These are phyloP conservation scores for Atta colombica DNA, from an alignment of 1,140 invertebrate species.

Conservation along the genomic window DNA sequence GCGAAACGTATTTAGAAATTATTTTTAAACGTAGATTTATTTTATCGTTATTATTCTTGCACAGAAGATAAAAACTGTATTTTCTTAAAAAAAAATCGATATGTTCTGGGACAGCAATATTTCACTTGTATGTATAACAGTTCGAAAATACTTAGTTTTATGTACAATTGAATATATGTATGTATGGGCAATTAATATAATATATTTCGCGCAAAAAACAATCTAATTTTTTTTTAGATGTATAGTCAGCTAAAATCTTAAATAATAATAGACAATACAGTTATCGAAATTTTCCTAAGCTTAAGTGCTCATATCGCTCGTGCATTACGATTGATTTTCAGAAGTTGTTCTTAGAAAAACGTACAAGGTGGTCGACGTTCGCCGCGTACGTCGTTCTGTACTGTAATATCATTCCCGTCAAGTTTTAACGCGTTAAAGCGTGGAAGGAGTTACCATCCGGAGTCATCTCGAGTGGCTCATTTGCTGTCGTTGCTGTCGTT, in stretches of 20 bases:
- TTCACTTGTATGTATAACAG: background rate
- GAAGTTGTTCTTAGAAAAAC: slow-evolving; percentile 20
- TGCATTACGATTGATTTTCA: slow-evolving; percentile 24
- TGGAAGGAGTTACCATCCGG: slow-evolving; percentile 71
- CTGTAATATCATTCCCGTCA: slow-evolving; percentile 75
- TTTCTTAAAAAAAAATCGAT: background rate
- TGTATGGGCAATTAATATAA: background rate
- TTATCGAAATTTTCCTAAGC: background rate
- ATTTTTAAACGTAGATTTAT: slow-evolving; percentile 8
- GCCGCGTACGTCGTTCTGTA: slow-evolving; percentile 48
- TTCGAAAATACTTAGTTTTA: background rate
- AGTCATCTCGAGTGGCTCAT: slow-evolving; percentile 72
- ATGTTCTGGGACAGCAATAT: background rate
- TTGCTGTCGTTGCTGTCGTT: slow-evolving; percentile 74
- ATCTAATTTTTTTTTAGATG: background rate
- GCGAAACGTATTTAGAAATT: slow-evolving; percentile 26
- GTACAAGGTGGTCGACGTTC: slow-evolving; percentile 67
- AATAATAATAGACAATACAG: background rate
- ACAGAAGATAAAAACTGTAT: background rate
- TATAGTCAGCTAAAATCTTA: background rate
- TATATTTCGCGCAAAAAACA: background rate
- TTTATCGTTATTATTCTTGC: background rate
- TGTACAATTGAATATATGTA: background rate
- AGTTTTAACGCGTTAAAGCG: slow-evolving; percentile 78
- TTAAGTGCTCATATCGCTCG: background rate